Evolutionary conservation across 2,797 vertebrate genomes (phyloP).

Genomic region (Botia kubotai): DNA sequence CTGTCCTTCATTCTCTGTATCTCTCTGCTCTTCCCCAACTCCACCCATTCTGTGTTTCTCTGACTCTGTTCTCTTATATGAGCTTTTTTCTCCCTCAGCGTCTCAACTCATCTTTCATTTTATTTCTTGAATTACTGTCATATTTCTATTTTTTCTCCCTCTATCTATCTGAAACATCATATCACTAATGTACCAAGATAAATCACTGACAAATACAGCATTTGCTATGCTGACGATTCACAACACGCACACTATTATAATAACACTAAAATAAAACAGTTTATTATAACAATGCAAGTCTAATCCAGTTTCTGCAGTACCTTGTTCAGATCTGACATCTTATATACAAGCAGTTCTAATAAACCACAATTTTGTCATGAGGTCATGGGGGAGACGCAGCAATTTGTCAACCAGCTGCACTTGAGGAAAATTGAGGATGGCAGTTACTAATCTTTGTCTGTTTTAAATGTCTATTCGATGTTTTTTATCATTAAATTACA

Average conservation of each 20-base stretch:
- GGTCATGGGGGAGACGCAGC: background rate
- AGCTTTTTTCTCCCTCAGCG: background rate
- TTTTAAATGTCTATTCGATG: background rate
- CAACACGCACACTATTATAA: background rate
- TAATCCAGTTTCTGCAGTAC: background rate
- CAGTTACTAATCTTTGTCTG: background rate
- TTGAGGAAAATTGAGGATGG: background rate
- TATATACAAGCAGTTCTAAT: background rate
- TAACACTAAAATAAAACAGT: background rate
- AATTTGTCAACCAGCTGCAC: slow-evolving; percentile 2
- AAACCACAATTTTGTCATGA: background rate
- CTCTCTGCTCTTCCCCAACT: background rate
- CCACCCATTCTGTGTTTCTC: slow-evolving; percentile 8
- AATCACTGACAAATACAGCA: background rate
- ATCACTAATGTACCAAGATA: background rate
- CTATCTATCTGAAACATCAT: background rate
- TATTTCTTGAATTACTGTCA: background rate
- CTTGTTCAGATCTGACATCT: background rate
- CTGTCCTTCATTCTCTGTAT: slow-evolving; percentile 13
- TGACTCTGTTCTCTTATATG: slow-evolving; percentile 10
- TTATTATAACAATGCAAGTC: background rate
- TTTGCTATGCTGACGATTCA: background rate
- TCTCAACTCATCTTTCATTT: slow-evolving; percentile 4
- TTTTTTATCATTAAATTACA: slow-evolving; percentile 14
- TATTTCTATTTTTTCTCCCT: background rate